A percentile compares a stretch with the other conserved stretches of the same genome.
phyloP scores from a whole-genome alignment of 2,797 vertebrate genomes.

The Neosilurus mollespiculum region DNA sequence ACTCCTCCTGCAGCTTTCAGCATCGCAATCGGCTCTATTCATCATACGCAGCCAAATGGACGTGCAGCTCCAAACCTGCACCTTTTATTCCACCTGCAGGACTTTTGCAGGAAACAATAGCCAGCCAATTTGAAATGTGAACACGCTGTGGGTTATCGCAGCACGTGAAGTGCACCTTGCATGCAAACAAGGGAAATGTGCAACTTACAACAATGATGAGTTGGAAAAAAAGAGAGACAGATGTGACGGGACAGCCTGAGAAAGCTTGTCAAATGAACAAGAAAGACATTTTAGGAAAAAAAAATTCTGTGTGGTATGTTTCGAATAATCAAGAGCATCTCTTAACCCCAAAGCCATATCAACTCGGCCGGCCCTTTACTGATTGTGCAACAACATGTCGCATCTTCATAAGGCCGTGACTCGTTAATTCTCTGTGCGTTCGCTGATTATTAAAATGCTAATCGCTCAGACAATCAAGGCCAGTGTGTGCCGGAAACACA shows the following conservation, averaged over 20 bases:
- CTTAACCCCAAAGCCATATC: not conserved
- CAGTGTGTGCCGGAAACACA: conserved; percentile 14
- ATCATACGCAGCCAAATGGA: conserved; percentile 57
- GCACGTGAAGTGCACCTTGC: not conserved
- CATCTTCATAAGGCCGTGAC: conserved; percentile 30
- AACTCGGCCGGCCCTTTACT: not conserved
- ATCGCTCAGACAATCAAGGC: conserved; percentile 46
- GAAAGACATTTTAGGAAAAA: too few species aligned
- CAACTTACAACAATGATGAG: not conserved
- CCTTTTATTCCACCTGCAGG: conserved; percentile 11
- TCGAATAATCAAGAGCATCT: conserved; percentile 4
- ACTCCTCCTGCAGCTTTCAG: conserved; percentile 61
- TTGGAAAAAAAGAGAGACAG: not conserved
- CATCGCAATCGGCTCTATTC: conserved; percentile 61
- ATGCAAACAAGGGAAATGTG: not conserved
- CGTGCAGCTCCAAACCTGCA: not conserved
- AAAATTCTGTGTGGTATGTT: not conserved
- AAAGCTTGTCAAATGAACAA: not conserved
- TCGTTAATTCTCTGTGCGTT: conserved; percentile 20
- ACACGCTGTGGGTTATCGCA: not conserved
- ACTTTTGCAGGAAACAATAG: conserved; percentile 18
- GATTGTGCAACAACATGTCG: conserved; percentile 1
- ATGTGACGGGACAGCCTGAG: not conserved
- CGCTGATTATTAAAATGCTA: conserved; percentile 49
- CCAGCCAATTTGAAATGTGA: not conserved